Evolutionary conservation across 2,888 invertebrate genomes (phyloP).

Genomic region (Hydraecia micacea): DNA sequence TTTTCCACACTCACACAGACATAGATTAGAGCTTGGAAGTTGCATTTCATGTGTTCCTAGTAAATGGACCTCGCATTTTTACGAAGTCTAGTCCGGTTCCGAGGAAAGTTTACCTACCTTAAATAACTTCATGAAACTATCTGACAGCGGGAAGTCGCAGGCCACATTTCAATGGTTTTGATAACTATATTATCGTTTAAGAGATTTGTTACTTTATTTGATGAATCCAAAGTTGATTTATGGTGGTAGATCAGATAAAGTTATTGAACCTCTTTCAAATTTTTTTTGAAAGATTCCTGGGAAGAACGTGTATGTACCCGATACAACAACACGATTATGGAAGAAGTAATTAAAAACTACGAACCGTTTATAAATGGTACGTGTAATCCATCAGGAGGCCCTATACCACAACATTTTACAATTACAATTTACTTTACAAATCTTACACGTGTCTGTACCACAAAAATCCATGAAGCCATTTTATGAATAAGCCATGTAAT

Average conservation of each 20-base stretch:
- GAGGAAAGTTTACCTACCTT: slow-evolving; percentile 4
- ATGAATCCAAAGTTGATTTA: background rate
- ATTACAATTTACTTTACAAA: too few relatives aligned
- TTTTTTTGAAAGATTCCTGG: background rate
- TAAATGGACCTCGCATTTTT: slow-evolving; percentile 78
- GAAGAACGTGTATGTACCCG: background rate
- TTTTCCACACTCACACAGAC: slow-evolving; percentile 60
- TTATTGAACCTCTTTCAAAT: too few relatives aligned
- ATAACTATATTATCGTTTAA: background rate
- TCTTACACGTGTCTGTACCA: too few relatives aligned
- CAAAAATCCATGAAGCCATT: too few relatives aligned
- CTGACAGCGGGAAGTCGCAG: background rate
- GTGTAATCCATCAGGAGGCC: too few relatives aligned
- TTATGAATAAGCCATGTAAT: too few relatives aligned
- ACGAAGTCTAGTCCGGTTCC: slow-evolving; percentile 70
- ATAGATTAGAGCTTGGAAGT: slow-evolving; percentile 51
- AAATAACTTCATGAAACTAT: slow-evolving; percentile 1
- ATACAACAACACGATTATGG: background rate
- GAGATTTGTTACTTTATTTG: background rate
- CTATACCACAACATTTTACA: too few relatives aligned
- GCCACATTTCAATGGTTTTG: background rate
- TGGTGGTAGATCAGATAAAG: background rate
- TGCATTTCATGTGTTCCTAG: slow-evolving; percentile 73
- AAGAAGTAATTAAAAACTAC: background rate
- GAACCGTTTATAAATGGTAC: background rate